Evolutionary conservation across 2,797 vertebrate genomes (phyloP), one percentile per base, ranked within the genome.

Genomic region (Arnoldichthys spilopterus): DNA sequence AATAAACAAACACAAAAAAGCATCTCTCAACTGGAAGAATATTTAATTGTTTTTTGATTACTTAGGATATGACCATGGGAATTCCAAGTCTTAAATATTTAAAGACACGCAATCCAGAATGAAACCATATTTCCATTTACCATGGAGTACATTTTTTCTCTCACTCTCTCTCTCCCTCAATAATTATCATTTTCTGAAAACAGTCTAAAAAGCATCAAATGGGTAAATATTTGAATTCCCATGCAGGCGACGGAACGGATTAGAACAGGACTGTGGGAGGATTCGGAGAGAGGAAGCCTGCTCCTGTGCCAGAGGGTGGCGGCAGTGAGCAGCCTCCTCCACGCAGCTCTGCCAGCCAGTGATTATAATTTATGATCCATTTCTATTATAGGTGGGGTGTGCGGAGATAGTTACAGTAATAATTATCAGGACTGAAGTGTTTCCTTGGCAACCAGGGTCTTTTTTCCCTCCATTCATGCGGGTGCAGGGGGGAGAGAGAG

Each of bases 301-400:
- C 79, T 74, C 87, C 71, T 74, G 43, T 1, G 51, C 94, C 95
- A 93, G 94, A 90, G 93, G 95, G 94, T 91, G 92, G 95, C 95
- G 94, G 94, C 92, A 95, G 94, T 87, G 91, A 91, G 94, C 90
- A 77, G 79, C 80, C 75, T 88, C 90, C 15, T 32, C 76, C 77
- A 88, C 89, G 88, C 95, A 94, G 91, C 93, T 94, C 95, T 98
- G 97, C 95, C 96, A 96, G 94, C 97, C 96, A 95, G 92, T 77
- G 90, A 89, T 92, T 90, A 89, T 94, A 94, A 96, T 97, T 97
- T 95, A 97, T 97, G 95, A 97, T 97, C 96, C 95, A 96, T 96
- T 95, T 95, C 96, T 95, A 94, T 96, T 97, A 97, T 96, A 98
- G 96, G 95, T 97, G 96, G 96, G 97, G 96, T 96, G 95, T 97